These are phyloP conservation scores for Clarias platycephalus DNA, from an alignment of 2,797 vertebrate genomes.

Conservation along the genomic window DNA sequence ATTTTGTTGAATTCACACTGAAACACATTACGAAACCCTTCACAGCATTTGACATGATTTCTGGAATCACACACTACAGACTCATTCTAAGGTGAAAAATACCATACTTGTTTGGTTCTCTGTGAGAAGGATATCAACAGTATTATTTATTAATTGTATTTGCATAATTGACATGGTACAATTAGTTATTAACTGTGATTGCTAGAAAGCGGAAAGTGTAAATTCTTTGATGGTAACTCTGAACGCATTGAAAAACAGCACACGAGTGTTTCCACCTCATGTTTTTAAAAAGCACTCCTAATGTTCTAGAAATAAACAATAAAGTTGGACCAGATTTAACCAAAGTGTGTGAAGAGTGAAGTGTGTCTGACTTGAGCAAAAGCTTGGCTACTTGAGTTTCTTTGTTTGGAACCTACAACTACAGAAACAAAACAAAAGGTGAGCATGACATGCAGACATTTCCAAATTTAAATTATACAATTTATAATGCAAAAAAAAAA, in stretches of 20 bases:
- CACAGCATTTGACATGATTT: constrained; percentile 39
- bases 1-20: constrained; percentile 26
- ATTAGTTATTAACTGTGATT: constrained; percentile 53
- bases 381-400: neutral
- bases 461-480: no score
- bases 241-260: constrained; percentile 43
- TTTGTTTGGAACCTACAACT: neutral
- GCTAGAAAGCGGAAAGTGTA: constrained; percentile 43
- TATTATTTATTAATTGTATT: constrained; percentile 64
- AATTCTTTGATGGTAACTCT: constrained; percentile 47
- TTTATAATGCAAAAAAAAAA: neutral
- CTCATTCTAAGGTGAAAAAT: constrained; percentile 30
- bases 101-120: constrained; percentile 42
- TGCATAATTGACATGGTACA: constrained; percentile 55
- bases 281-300: constrained; percentile 55
- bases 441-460: neutral
- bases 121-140: constrained; percentile 57
- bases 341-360: no score
- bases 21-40: constrained; percentile 28
- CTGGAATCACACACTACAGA: constrained; percentile 27
- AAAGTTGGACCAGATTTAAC: constrained; percentile 64
- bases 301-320: constrained; percentile 60
- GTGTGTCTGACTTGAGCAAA: constrained; percentile 25
- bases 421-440: neutral
- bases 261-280: constrained; percentile 49